Percentiles rank a stretch among this genome's conserved stretches.
Conservation (phyloP, 1,140 invertebrate genomes). For the Zaprionus davidi region DNA sequence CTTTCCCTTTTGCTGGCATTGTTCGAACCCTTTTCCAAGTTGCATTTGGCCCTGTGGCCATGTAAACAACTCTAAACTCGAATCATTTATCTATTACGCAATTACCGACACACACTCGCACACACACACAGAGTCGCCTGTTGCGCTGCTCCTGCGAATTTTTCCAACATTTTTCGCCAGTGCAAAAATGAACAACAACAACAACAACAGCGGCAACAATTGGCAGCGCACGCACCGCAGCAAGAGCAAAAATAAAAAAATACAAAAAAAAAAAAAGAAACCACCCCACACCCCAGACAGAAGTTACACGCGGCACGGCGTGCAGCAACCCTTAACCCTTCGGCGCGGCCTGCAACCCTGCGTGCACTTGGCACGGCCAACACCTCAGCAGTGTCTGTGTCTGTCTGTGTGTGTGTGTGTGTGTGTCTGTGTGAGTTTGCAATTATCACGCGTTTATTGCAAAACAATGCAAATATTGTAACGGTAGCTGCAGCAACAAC, state of each 20-base stretch:
- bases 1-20: background rate
- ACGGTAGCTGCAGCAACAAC: conserved; percentile 32
- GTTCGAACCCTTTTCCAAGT: conserved; percentile 28
- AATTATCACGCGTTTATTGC: conserved; percentile 80
- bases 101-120: conserved; percentile 56
- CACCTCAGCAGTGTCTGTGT: conserved; percentile 38
- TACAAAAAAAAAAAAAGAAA: no score
- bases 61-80: conserved; percentile 64
- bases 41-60: conserved; percentile 60
- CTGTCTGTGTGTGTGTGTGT: conserved; percentile 27
- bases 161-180: conserved; percentile 43
- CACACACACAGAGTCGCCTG: conserved; percentile 57
- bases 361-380: conserved; percentile 51
- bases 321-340: conserved; percentile 35
- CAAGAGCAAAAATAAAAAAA: background rate
- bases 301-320: background rate
- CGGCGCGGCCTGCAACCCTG: conserved; percentile 28
- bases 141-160: conserved; percentile 49
- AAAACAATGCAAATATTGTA: conserved; percentile 78
- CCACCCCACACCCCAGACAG: background rate
- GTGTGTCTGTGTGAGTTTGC: conserved; percentile 53
- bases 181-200: conserved; percentile 30
- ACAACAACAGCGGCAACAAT: conserved; percentile 17
- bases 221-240: conserved; percentile 33
- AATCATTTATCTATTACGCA: conserved; percentile 81